A percentile compares a stretch with the other conserved stretches of the same genome.
Evolutionary conservation across 2,113 vertebrate genomes (phyloP).

Genomic region (Ornithorhynchus anatinus): DNA sequence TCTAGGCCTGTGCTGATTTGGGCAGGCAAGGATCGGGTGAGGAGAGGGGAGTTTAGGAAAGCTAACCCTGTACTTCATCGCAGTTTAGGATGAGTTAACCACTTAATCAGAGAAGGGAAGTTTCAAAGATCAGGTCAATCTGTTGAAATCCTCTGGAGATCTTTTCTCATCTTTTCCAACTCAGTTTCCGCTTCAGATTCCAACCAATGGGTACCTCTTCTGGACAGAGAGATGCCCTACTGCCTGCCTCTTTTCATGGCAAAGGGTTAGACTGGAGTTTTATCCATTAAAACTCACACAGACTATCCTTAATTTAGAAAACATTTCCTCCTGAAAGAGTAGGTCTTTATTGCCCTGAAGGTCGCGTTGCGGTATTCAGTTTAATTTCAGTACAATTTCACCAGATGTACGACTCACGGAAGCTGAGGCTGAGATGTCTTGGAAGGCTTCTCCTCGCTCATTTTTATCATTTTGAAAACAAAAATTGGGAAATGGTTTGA

Average conservation of each 20-base stretch:
- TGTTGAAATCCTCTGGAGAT: slow-evolving; percentile 24
- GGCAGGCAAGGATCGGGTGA: neutral
- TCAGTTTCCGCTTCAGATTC: slow-evolving; percentile 8
- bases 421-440: slow-evolving; percentile 37
- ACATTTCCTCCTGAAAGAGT: slow-evolving; percentile 45
- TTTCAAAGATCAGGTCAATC: neutral
- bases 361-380: slow-evolving; percentile 28
- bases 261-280: slow-evolving; percentile 30
- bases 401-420: slow-evolving; percentile 21
- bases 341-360: slow-evolving; percentile 51
- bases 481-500: slow-evolving; percentile 20
- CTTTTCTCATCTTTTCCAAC: slow-evolving; percentile 29
- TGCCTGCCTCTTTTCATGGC: slow-evolving; percentile 1
- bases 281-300: slow-evolving; percentile 36
- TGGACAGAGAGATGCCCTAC: slow-evolving; percentile 19
- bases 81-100: neutral
- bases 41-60: neutral
- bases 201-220: slow-evolving; percentile 21
- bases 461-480: slow-evolving; percentile 34
- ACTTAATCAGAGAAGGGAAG: neutral
- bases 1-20: neutral
- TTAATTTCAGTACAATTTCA: slow-evolving; percentile 35
- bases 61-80: neutral
- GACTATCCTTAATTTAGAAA: slow-evolving; percentile 53
- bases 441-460: slow-evolving; percentile 26